Base-by-base conservation (phyloP, 2,888 invertebrate genomes). In the Ennomos fuscantarius region DNA sequence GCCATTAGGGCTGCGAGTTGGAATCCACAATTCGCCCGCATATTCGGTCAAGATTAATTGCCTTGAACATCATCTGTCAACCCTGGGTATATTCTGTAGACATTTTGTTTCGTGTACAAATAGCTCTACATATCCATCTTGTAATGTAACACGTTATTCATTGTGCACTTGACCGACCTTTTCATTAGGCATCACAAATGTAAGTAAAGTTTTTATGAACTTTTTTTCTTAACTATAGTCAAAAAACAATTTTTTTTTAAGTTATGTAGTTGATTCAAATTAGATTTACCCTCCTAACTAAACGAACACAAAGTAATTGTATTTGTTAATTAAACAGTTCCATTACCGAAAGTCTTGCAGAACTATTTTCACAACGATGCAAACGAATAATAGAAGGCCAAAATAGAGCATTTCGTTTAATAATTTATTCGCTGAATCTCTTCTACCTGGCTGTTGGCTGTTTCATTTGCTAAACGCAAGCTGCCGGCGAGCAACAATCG, bases 1-100 rank as follows among this genome's bases (percentile, higher is more conserved):
- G 81, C 82, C 81, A 84, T 84, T 87, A 84, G 76, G 77, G 69
- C 62, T 71, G 69, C 64, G 66, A 75, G 73, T 73, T 75, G 78
- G 78, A 76, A 76, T 74, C 83, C 82, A 78, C 84, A 84, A 82
- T 83, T 82, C 82, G 78, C 84, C 84, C 86, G 87, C 84, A 86
- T 88, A 86, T 88, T 88, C 84, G 88, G 89, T 87, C 86, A 86
- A 89, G 89, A 90, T 89, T 89, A 89, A 89, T 89, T 89, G 84
- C 82, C 82, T 78, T 81, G 79, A 86, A 86, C 86, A 87, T 87
- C 89, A 88, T 89, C 87, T 87, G 87, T 89, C 88, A 87, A 83
- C 82, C 79, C 76, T 75, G 73, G 81, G 78, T 82, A 74, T 80
- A 81, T 82, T 84, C 79, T 72, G 78, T 77, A 79, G 79, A 84